These are phyloP conservation scores for Acyrthosiphon pisum DNA, from an alignment of 1,140 invertebrate species.

Conservation along the genomic window DNA sequence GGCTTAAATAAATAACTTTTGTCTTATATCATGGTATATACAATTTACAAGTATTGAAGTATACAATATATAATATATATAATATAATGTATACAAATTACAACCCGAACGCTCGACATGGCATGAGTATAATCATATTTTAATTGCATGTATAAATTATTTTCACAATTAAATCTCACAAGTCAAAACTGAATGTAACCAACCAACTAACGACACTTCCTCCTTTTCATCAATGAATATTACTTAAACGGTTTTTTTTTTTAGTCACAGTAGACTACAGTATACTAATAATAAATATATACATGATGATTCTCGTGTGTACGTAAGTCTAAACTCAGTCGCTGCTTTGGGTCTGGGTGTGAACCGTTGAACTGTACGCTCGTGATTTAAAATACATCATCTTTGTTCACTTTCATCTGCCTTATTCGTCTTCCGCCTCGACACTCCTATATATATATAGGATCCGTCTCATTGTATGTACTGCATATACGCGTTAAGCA, in stretches of 20 bases:
- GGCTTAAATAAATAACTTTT: neutral
- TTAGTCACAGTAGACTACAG: neutral
- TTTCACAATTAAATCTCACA: neutral
- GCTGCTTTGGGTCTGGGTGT: neutral
- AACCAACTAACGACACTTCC: neutral
- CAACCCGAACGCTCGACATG: too few relatives aligned
- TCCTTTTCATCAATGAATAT: neutral
- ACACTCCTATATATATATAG: constrained; percentile 3
- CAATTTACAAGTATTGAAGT: too few relatives aligned
- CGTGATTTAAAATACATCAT: constrained; percentile 35
- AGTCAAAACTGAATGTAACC: neutral
- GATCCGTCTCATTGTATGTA: neutral
- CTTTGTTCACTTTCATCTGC: constrained; percentile 33
- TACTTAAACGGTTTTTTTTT: neutral
- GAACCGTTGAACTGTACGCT: neutral
- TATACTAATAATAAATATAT: neutral
- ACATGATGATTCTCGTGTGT: neutral
- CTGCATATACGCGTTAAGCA: neutral
- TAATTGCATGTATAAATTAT: neutral
- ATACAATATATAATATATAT: too few relatives aligned
- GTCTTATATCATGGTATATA: too few relatives aligned
- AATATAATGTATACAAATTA: too few relatives aligned
- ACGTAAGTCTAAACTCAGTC: neutral
- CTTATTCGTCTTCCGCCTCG: constrained; percentile 24
- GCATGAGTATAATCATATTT: too few relatives aligned